These are phyloP conservation scores for Coptodon rendalli DNA, from an alignment of 2,113 vertebrate species.

Conservation along the genomic window DNA sequence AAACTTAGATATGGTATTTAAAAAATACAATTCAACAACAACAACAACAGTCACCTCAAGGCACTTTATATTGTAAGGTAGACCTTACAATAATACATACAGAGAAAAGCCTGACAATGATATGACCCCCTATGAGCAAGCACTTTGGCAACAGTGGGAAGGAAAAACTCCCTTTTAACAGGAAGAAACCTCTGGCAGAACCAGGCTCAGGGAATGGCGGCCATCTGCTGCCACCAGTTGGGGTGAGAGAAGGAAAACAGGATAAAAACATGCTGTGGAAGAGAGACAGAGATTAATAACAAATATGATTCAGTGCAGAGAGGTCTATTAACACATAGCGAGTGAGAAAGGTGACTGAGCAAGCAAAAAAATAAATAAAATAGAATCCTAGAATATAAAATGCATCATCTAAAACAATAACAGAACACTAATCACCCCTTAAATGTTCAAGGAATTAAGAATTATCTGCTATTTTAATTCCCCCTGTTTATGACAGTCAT, in stretches of 20 bases:
- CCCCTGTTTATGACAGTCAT: not conserved
- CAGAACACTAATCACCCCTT: not conserved
- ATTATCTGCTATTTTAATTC: not conserved
- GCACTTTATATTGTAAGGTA: too few species aligned
- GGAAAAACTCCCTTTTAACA: too few species aligned
- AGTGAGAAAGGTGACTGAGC: accelerated
- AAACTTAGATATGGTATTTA: not conserved
- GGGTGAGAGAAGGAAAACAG: not conserved
- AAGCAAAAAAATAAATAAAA: not conserved
- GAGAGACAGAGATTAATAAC: not conserved
- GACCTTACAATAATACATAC: too few species aligned
- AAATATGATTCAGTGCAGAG: accelerated
- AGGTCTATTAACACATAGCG: not conserved
- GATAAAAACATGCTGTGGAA: not conserved
- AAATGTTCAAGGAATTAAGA: not conserved
- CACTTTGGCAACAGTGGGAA: too few species aligned
- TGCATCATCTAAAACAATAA: not conserved
- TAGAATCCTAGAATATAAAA: not conserved
- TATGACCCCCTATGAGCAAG: too few species aligned
- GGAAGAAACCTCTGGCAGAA: too few species aligned
- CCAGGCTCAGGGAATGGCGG: too few species aligned
- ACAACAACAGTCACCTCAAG: too few species aligned
- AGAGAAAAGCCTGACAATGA: too few species aligned
- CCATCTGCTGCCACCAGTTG: not conserved
- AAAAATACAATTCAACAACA: not conserved